Evolutionary conservation across 2,797 vertebrate genomes (phyloP).

Genomic region (Morelia viridis): DNA sequence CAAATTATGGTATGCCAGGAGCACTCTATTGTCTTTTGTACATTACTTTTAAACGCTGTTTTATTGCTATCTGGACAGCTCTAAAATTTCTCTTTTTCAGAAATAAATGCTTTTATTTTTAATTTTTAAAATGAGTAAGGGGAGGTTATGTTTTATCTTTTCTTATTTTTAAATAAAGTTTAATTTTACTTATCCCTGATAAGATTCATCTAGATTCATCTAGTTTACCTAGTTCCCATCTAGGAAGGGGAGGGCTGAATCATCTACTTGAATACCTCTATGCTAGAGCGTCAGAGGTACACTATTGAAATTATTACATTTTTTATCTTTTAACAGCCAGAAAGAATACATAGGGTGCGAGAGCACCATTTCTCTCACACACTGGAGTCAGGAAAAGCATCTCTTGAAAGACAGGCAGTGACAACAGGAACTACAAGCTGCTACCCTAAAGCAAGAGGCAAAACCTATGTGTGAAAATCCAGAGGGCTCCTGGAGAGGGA

Average conservation of each 20-base stretch:
- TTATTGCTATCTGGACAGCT: neutral
- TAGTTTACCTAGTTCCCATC: neutral
- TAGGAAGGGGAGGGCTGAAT: neutral
- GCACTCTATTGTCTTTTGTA: neutral
- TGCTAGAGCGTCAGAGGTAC: neutral
- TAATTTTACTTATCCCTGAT: neutral
- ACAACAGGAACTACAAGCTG: neutral
- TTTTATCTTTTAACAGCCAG: neutral
- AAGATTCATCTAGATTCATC: no score
- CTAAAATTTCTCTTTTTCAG: neutral
- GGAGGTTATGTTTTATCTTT: neutral
- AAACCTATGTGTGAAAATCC: neutral
- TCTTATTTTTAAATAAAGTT: neutral
- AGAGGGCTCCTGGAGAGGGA: neutral
- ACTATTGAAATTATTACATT: neutral
- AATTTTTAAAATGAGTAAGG: neutral
- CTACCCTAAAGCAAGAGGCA: neutral
- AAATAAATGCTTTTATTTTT: neutral
- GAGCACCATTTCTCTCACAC: neutral
- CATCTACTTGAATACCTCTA: neutral
- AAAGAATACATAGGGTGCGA: neutral
- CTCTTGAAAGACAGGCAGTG: neutral
- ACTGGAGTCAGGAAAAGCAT: neutral
- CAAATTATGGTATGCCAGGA: neutral
- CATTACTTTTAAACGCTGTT: neutral